Evolutionary conservation across 2,797 vertebrate genomes (phyloP).

Genomic region (Accipiter superciliosus): DNA sequence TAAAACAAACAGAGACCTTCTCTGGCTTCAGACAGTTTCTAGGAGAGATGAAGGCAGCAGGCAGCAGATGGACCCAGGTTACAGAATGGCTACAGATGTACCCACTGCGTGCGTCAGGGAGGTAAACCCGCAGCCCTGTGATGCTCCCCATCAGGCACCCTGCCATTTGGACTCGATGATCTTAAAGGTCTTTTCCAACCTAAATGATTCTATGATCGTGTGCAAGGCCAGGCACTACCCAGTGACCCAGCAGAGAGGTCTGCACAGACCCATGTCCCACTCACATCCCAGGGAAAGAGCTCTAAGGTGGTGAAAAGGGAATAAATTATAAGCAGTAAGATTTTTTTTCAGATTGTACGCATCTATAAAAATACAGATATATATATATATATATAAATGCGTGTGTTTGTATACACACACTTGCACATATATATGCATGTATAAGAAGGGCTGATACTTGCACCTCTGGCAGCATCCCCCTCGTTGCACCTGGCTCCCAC

Average conservation of each 20-base stretch:
- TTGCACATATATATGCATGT: accelerated
- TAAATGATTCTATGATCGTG: too few relatives aligned
- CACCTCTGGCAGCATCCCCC: not conserved
- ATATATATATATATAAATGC: not conserved
- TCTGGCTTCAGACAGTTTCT: not conserved
- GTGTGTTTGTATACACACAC: not conserved
- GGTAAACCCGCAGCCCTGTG: not conserved
- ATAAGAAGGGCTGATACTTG: not conserved
- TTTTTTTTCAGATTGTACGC: too few relatives aligned
- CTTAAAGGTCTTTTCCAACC: too few relatives aligned
- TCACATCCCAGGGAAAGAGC: not conserved
- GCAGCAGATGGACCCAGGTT: not conserved
- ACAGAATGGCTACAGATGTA: not conserved
- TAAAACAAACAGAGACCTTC: not conserved
- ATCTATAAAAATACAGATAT: not conserved
- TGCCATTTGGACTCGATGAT: not conserved
- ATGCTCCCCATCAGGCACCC: accelerated
- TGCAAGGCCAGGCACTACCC: not conserved
- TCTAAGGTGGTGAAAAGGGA: not conserved
- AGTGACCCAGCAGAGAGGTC: not conserved
- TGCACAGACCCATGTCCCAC: accelerated
- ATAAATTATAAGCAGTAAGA: not conserved
- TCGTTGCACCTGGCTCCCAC: not conserved
- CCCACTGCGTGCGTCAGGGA: accelerated
- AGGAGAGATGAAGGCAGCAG: not conserved